Evolutionary conservation across 2,113 vertebrate genomes (phyloP).

Genomic region (Mystacornis crossleyi): DNA sequence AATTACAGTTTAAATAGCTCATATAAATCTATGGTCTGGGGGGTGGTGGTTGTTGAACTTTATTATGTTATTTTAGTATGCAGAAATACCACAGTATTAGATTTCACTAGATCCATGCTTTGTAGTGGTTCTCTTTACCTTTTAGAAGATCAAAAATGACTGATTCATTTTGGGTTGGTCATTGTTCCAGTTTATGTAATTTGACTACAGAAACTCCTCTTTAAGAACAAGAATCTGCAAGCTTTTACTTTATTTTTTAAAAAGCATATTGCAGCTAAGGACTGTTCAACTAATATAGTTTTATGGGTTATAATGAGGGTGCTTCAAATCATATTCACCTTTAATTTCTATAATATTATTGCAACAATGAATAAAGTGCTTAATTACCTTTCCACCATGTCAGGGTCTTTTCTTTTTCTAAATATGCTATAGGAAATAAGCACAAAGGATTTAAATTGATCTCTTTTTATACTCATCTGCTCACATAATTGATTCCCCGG

Average conservation of each 20-base stretch:
- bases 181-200: background rate
- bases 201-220: background rate
- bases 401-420: conserved; percentile 20
- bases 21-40: conserved; percentile 9
- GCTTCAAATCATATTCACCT: conserved; percentile 35
- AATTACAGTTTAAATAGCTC: conserved; percentile 48
- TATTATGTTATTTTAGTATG: conserved; percentile 41
- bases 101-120: background rate
- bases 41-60: background rate
- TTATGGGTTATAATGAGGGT: conserved; percentile 59
- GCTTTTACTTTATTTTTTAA: background rate
- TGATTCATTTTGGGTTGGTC: background rate
- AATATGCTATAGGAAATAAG: conserved; percentile 28
- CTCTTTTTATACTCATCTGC: conserved; percentile 53
- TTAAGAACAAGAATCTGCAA: background rate
- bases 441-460: conserved; percentile 17
- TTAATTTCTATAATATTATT: conserved; percentile 60
- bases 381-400: conserved; percentile 32
- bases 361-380: conserved; percentile 45
- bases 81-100: conserved; percentile 37
- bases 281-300: conserved; percentile 18
- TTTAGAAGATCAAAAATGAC: background rate
- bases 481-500: conserved; percentile 32
- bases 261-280: conserved; percentile 2
- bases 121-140: background rate